These are phyloP conservation scores for Heliconius cydno DNA, from an alignment of 2,888 invertebrate species.

Conservation along the genomic window DNA sequence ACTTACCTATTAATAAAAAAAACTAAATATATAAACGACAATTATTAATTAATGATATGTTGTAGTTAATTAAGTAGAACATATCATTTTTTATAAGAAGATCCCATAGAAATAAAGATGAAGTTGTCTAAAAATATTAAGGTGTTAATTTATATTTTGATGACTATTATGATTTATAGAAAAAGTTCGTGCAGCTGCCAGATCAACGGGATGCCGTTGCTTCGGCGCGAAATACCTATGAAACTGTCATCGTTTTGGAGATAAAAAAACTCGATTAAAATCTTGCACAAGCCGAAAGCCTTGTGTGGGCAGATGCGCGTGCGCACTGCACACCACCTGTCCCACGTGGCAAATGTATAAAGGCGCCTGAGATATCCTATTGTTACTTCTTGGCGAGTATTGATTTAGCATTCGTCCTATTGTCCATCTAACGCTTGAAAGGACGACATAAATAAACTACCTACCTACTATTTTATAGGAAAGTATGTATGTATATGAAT, in stretches of 20 bases:
- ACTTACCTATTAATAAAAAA: not conserved
- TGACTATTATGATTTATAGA: slow-evolving; percentile 45
- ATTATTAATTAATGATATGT: not conserved
- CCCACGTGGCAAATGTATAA: slow-evolving; percentile 80
- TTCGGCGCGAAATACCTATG: slow-evolving; percentile 73
- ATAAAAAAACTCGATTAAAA: slow-evolving; percentile 76
- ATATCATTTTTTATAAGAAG: not conserved
- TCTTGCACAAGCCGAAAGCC: slow-evolving; percentile 77
- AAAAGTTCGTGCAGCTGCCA: slow-evolving; percentile 60
- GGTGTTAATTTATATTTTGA: slow-evolving; percentile 23
- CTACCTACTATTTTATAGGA: not conserved
- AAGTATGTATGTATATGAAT: not conserved
- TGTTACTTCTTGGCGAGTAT: slow-evolving; percentile 65
- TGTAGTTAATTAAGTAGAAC: not conserved
- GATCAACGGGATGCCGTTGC: slow-evolving; percentile 62
- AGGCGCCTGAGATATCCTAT: slow-evolving; percentile 64
- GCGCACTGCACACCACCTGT: slow-evolving; percentile 77
- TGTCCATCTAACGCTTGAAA: slow-evolving; percentile 31
- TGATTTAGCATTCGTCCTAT: slow-evolving; percentile 63
- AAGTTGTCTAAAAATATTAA: not conserved
- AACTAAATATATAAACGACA: not conserved
- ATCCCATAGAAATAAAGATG: not conserved
- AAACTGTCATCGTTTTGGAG: slow-evolving; percentile 72
- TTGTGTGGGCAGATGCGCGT: slow-evolving; percentile 75
- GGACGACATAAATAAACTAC: not conserved